phyloP scores from a whole-genome alignment of 1,140 invertebrate genomes.

The Sarcophaga peregrina region DNA sequence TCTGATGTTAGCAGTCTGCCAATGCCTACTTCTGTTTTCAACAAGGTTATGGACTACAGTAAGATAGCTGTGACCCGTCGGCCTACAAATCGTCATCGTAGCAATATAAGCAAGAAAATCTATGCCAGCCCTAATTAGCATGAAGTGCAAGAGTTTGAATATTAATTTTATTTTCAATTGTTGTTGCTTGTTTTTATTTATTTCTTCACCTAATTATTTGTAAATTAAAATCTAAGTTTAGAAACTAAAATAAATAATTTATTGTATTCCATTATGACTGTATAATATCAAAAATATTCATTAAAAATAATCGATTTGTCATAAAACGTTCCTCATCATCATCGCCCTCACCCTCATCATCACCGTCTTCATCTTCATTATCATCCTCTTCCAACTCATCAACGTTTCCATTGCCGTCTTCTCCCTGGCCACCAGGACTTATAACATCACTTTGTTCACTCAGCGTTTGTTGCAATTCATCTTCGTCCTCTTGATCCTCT shows the following conservation, averaged over 20 bases:
- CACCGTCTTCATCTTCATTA: background rate
- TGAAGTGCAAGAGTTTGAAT: background rate
- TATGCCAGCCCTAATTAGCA: background rate
- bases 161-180: background rate
- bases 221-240: background rate
- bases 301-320: background rate
- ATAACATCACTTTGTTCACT: background rate
- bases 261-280: background rate
- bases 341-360: background rate
- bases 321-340: slow-evolving; percentile 18
- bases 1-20: background rate
- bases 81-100: slow-evolving; percentile 5
- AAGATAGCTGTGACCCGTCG: background rate
- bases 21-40: background rate
- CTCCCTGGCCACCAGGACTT: background rate
- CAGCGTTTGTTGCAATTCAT: background rate
- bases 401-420: background rate
- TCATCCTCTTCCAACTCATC: background rate
- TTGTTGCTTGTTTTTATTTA: background rate
- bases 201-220: background rate
- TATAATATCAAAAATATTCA: background rate
- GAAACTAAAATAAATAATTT: background rate
- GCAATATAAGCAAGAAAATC: background rate
- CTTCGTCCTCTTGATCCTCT: slow-evolving; percentile 6
- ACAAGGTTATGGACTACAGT: background rate